A percentile compares a stretch with the other conserved stretches of the same genome.
phyloP scores from a whole-genome alignment of 2,113 vertebrate genomes.

The Petroica traversi region DNA sequence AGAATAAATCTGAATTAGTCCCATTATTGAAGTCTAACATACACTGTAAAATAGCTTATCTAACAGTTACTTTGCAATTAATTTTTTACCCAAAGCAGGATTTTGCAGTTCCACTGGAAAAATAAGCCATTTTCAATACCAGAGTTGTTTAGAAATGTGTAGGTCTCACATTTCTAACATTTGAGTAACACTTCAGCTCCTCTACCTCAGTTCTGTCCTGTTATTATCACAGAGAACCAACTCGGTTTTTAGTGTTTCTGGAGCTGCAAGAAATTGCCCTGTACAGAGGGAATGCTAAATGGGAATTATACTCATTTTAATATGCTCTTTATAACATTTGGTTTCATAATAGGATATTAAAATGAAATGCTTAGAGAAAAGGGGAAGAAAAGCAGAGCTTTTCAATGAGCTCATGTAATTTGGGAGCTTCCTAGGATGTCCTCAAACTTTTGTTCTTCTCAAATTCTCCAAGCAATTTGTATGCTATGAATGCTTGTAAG shows the following conservation, averaged over 20 bases:
- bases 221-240: background rate
- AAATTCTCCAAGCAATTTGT: background rate
- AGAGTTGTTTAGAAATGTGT: background rate
- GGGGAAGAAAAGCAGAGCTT: background rate
- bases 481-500: background rate
- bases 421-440: background rate
- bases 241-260: background rate
- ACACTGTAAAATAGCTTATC: background rate
- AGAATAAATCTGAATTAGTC: background rate
- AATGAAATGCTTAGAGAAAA: constrained; percentile 14
- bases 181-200: background rate
- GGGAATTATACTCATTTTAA: background rate
- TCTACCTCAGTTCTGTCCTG: background rate
- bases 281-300: background rate
- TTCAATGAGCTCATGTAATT: background rate
- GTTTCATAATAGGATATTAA: background rate
- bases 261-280: background rate
- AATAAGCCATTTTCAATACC: background rate
- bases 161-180: background rate
- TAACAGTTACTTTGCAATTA: background rate
- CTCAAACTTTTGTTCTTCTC: background rate
- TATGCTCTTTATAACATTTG: background rate
- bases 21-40: background rate
- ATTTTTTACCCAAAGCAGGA: background rate
- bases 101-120: background rate